Evolutionary conservation across 1,140 invertebrate species (phyloP).

Genomic region (Triops cancriformis): DNA sequence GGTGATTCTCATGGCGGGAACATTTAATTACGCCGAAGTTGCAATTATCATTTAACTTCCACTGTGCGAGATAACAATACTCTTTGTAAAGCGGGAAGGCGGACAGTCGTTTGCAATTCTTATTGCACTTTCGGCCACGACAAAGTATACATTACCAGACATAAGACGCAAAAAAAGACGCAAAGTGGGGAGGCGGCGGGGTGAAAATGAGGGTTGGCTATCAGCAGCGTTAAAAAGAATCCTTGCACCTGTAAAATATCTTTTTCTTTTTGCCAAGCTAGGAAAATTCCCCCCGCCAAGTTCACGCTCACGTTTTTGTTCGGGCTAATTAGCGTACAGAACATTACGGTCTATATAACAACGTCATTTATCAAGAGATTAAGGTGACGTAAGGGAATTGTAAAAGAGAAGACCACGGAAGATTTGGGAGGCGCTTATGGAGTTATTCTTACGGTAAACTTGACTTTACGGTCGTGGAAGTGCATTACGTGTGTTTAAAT

Average conservation of each 20-base stretch:
- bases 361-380: not conserved
- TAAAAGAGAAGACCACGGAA: not conserved
- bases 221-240: not conserved
- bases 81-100: not conserved
- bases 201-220: not conserved
- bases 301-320: constrained; percentile 4
- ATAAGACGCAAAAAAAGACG: not conserved
- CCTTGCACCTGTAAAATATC: not conserved
- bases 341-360: not conserved
- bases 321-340: not conserved
- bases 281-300: not conserved
- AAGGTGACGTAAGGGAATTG: not conserved
- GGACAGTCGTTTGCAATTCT: not conserved
- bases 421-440: too few relatives aligned
- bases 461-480: too few relatives aligned
- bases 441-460: too few relatives aligned
- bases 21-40: not conserved
- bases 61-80: not conserved
- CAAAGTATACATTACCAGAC: not conserved
- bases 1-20: not conserved
- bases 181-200: too few relatives aligned
- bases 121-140: not conserved
- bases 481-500: too few relatives aligned
- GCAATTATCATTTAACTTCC: not conserved
- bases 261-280: not conserved